A percentile compares a stretch with the other conserved stretches of the same genome.
These are phyloP conservation scores for Ceratina calcarata DNA, from an alignment of 1,140 invertebrate species.

Conservation along the genomic window DNA sequence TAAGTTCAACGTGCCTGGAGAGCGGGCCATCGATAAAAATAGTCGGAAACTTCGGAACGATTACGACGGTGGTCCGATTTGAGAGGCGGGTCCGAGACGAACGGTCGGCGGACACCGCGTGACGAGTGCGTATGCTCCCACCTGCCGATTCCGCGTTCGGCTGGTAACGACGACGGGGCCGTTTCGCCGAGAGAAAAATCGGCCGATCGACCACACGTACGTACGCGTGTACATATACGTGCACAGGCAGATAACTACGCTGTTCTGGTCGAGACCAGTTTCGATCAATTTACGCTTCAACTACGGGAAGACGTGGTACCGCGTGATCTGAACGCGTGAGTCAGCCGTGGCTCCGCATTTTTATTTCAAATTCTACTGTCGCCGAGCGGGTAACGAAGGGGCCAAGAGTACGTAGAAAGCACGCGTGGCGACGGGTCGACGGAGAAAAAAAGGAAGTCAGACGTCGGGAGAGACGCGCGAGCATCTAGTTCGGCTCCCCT, in stretches of 20 bases:
- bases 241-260: not conserved
- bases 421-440: too few relatives aligned
- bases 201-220: slow-evolving; percentile 15
- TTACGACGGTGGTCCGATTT: not conserved
- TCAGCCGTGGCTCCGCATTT: too few relatives aligned
- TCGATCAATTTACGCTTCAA: too few relatives aligned
- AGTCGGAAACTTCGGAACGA: not conserved
- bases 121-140: not conserved
- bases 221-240: not conserved
- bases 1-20: slow-evolving; percentile 35
- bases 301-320: too few relatives aligned
- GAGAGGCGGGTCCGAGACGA: not conserved
- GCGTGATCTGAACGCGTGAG: too few relatives aligned
- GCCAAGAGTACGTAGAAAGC: too few relatives aligned
- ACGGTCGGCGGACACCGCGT: not conserved
- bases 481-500: not conserved
- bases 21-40: slow-evolving; percentile 19
- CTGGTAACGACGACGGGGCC: not conserved
- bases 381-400: too few relatives aligned
- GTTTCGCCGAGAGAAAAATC: slow-evolving; percentile 16
- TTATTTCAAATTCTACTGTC: too few relatives aligned
- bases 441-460: not conserved
- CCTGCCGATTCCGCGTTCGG: slow-evolving; percentile 22
- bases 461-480: too few relatives aligned
- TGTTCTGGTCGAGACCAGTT: not conserved